These are phyloP conservation scores for Mormyrops boulengeri DNA, from an alignment of 2,797 vertebrate species.

Conservation along the genomic window DNA sequence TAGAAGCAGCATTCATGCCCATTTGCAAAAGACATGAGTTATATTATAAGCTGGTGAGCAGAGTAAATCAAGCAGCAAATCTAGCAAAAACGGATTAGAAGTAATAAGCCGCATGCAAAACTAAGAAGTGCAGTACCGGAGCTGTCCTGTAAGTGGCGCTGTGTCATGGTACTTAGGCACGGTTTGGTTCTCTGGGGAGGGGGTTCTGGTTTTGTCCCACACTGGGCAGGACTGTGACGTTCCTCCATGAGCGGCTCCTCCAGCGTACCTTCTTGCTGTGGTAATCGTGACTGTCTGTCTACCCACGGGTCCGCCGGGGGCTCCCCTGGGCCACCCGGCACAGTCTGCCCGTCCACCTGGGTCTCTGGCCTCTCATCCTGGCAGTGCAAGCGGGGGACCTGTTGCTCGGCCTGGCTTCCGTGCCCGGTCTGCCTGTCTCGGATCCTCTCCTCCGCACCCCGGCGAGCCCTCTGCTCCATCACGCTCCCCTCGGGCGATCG, in stretches of 20 bases:
- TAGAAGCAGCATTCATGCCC: neutral
- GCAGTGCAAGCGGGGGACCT: neutral
- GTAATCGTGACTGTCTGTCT: slow-evolving; percentile 15
- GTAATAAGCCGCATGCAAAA: neutral
- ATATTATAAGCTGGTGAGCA: neutral
- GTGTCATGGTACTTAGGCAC: slow-evolving; percentile 60
- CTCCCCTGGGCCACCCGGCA: slow-evolving; percentile 47
- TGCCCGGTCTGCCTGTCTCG: slow-evolving; percentile 26
- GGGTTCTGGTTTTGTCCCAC: slow-evolving; percentile 57
- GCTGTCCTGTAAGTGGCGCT: slow-evolving; percentile 70
- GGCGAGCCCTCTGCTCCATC: slow-evolving; percentile 19
- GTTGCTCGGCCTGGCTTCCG: slow-evolving; percentile 20
- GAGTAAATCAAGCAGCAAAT: neutral
- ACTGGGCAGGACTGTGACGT: slow-evolving; percentile 19
- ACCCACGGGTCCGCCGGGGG: slow-evolving; percentile 28
- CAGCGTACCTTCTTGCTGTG: slow-evolving; percentile 26
- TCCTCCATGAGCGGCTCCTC: slow-evolving; percentile 21
- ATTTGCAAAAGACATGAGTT: neutral
- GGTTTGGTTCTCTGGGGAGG: slow-evolving; percentile 70
- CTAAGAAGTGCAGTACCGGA: slow-evolving; percentile 51
- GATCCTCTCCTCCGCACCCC: slow-evolving; percentile 29
- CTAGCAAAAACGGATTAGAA: neutral
- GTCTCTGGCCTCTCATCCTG: neutral
- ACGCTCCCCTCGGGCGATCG: neutral
- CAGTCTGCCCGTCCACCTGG: neutral